These are phyloP conservation scores for Xenopus tropicalis DNA, from an alignment of 2,113 vertebrate species.

Conservation along the genomic window DNA sequence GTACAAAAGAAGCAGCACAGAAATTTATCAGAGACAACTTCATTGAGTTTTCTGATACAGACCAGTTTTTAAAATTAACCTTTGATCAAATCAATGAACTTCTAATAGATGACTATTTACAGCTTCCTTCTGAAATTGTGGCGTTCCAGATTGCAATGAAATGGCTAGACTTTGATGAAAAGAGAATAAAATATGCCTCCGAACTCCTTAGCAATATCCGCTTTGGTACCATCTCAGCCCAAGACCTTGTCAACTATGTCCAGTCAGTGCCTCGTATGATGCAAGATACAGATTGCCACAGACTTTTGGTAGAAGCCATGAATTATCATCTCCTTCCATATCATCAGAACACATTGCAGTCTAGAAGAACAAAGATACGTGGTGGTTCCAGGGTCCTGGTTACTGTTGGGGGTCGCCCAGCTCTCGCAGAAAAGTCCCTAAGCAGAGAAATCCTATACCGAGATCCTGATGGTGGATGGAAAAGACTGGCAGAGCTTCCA, in stretches of 20 bases:
- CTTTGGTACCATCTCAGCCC: constrained; percentile 93
- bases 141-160: constrained; percentile 97
- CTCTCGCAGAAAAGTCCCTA: constrained; percentile 94
- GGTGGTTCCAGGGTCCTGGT: constrained; percentile 88
- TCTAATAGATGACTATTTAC: constrained; percentile 88
- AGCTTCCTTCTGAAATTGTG: constrained; percentile 91
- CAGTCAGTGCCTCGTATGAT: constrained; percentile 96
- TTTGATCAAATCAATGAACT: constrained; percentile 98
- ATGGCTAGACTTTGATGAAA: constrained; percentile 97
- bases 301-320: constrained; percentile 96
- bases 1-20: constrained; percentile 83
- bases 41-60: constrained; percentile 96
- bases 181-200: constrained; percentile 88
- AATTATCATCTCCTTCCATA: constrained; percentile 96
- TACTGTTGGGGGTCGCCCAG: constrained; percentile 91
- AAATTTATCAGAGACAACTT: constrained; percentile 97
- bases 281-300: constrained; percentile 94
- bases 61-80: constrained; percentile 96
- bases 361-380: constrained; percentile 93
- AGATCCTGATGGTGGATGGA: constrained; percentile 90
- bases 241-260: constrained; percentile 92
- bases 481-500: constrained; percentile 93
- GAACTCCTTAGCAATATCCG: constrained; percentile 89
- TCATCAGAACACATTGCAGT: constrained; percentile 96
- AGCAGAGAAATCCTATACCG: constrained; percentile 95